phyloP scores from a whole-genome alignment of 2,113 vertebrate genomes.

The Parotia lawesii region DNA sequence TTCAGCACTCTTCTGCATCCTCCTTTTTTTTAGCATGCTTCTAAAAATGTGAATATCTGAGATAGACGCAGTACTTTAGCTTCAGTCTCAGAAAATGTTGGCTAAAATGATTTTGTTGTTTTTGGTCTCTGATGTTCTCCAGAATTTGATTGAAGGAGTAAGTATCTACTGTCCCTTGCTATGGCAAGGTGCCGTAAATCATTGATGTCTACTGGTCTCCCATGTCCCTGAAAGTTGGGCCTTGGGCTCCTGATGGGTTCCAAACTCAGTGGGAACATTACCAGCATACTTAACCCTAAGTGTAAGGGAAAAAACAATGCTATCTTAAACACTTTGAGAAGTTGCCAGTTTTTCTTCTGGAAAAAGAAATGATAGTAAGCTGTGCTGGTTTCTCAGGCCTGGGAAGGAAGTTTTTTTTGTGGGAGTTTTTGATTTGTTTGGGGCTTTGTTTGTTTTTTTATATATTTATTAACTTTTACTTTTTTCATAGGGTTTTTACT shows the following conservation, averaged over 20 bases:
- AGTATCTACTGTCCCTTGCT: rapidly evolving
- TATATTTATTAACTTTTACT: neutral
- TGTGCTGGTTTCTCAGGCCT: neutral
- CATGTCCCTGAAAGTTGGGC: neutral
- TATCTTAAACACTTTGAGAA: neutral
- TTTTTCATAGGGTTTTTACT: neutral
- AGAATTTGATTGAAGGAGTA: neutral
- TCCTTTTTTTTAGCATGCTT: neutral
- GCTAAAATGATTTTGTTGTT: neutral
- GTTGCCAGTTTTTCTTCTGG: neutral
- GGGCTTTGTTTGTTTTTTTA: neutral
- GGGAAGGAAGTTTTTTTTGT: rapidly evolving
- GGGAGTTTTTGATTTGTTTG: neutral
- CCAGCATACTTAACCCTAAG: neutral
- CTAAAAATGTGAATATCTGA: neutral
- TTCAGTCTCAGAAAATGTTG: neutral
- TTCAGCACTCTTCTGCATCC: neutral
- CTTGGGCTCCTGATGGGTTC: neutral
- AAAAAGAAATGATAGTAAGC: neutral
- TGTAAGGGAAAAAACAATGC: neutral
- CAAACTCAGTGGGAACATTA: neutral
- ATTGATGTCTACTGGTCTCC: neutral
- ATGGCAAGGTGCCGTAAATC: neutral
- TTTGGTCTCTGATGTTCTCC: neutral
- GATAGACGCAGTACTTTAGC: neutral